Evolutionary conservation across 1,140 invertebrate genomes (phyloP).

Genomic region (Pseudobourletiella spinata): DNA sequence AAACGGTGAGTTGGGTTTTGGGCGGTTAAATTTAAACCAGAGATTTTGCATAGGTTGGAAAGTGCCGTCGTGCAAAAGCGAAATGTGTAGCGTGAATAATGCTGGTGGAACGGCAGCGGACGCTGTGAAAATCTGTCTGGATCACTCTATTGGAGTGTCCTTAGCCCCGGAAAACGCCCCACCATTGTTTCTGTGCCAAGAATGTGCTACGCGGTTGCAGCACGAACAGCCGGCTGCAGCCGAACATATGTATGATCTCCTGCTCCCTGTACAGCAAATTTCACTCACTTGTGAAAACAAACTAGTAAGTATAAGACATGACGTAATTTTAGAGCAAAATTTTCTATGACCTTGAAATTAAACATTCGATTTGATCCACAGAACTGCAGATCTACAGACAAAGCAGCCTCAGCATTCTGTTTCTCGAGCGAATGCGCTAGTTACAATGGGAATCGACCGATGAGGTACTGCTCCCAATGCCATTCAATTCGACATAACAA

Average conservation of each 20-base stretch:
- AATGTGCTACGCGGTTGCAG: slow-evolving; percentile 85
- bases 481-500: slow-evolving; percentile 81
- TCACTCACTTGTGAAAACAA: slow-evolving; percentile 92
- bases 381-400: slow-evolving; percentile 86
- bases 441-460: slow-evolving; percentile 91
- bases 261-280: slow-evolving; percentile 89
- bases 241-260: slow-evolving; percentile 77
- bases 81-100: slow-evolving; percentile 36
- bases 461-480: slow-evolving; percentile 75
- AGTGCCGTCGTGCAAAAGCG: slow-evolving; percentile 29
- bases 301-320: slow-evolving; percentile 51
- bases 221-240: slow-evolving; percentile 53
- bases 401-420: slow-evolving; percentile 90
- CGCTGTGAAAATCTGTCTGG: slow-evolving; percentile 83
- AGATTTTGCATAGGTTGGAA: slow-evolving; percentile 20
- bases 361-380: too few species aligned
- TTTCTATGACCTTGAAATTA: too few species aligned
- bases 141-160: slow-evolving; percentile 67
- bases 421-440: slow-evolving; percentile 94
- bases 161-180: slow-evolving; percentile 73
- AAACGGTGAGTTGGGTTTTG: too few species aligned
- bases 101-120: slow-evolving; percentile 47
- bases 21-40: slow-evolving; percentile 72
- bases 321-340: too few species aligned
- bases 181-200: slow-evolving; percentile 89